Percentiles rank a stretch among this genome's conserved stretches.
These are phyloP conservation scores for Epizoanthus illoricatus DNA, from an alignment of 92 coral and sea anemone genomes.

Conservation along the genomic window DNA sequence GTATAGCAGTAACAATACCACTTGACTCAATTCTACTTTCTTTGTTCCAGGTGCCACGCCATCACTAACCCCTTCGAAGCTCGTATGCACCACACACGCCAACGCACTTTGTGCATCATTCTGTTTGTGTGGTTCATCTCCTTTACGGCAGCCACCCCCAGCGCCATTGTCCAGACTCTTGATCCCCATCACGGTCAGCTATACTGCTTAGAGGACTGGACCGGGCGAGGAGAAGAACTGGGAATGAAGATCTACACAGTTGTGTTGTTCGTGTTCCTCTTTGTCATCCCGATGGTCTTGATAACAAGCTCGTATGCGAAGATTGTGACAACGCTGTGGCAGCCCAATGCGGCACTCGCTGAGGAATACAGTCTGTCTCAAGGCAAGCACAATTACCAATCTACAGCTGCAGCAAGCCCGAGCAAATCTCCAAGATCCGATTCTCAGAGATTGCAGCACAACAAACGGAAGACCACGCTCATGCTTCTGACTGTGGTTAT, in stretches of 20 bases:
- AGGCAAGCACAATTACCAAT: not conserved
- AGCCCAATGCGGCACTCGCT: constrained; percentile 51
- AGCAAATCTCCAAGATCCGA: constrained; percentile 5
- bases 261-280: constrained; percentile 61
- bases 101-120: constrained; percentile 53
- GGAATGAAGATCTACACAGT: constrained; percentile 60
- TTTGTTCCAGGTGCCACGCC: constrained; percentile 67
- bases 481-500: constrained; percentile 84
- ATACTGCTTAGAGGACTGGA: constrained; percentile 56
- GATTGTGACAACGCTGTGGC: constrained; percentile 65
- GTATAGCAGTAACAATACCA: not conserved
- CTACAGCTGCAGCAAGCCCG: not conserved
- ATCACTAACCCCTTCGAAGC: constrained; percentile 80
- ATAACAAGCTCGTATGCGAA: constrained; percentile 60
- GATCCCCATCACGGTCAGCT: not conserved
- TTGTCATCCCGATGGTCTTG: constrained; percentile 71
- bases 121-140: constrained; percentile 69
- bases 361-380: constrained; percentile 21
- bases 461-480: constrained; percentile 82
- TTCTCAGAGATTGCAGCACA: constrained; percentile 20
- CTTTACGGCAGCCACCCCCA: constrained; percentile 65
- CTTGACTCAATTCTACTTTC: not conserved
- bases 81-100: constrained; percentile 59
- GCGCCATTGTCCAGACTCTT: constrained; percentile 43
- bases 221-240: constrained; percentile 40